These are phyloP conservation scores for Charaxes varanes DNA, from an alignment of 1,140 invertebrate genomes.

Conservation along the genomic window DNA sequence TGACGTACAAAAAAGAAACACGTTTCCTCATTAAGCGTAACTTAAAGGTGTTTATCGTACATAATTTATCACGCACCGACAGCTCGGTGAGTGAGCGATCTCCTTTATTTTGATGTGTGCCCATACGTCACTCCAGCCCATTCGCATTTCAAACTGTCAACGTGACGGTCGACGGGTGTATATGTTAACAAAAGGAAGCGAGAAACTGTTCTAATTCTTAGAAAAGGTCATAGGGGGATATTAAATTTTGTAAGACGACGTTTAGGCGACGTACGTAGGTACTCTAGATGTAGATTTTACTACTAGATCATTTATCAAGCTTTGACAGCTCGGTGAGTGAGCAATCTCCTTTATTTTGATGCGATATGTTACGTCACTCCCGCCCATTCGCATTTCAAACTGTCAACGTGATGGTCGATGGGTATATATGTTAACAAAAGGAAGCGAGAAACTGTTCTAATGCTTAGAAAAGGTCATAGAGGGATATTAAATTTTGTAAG, in stretches of 20 bases:
- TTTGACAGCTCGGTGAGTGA: constrained; percentile 24
- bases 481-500: no score
- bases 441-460: constrained; percentile 7
- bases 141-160: constrained; percentile 33
- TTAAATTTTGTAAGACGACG: no score
- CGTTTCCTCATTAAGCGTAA: constrained; percentile 17
- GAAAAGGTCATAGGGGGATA: no score
- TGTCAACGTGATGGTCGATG: constrained; percentile 20
- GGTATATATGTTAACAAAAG: background rate
- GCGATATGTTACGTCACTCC: constrained; percentile 20
- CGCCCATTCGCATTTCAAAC: constrained; percentile 30
- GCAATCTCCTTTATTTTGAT: constrained; percentile 26
- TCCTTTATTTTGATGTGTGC: constrained; percentile 26
- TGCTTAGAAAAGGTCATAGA: no score
- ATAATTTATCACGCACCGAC: constrained; percentile 28
- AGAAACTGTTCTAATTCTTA: background rate
- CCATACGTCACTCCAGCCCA: constrained; percentile 24
- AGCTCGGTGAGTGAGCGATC: constrained; percentile 23
- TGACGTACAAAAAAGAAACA: constrained; percentile 9
- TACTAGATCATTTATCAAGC: constrained; percentile 30
- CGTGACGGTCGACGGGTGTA: constrained; percentile 5
- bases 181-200: constrained; percentile 8
- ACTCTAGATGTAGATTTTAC: no score
- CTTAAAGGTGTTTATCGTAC: constrained; percentile 25
- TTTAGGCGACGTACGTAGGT: no score